Evolutionary conservation across 2,113 vertebrate genomes (phyloP), one percentile per base, ranked within the genome.

Genomic region (Aphyosemion australe): DNA sequence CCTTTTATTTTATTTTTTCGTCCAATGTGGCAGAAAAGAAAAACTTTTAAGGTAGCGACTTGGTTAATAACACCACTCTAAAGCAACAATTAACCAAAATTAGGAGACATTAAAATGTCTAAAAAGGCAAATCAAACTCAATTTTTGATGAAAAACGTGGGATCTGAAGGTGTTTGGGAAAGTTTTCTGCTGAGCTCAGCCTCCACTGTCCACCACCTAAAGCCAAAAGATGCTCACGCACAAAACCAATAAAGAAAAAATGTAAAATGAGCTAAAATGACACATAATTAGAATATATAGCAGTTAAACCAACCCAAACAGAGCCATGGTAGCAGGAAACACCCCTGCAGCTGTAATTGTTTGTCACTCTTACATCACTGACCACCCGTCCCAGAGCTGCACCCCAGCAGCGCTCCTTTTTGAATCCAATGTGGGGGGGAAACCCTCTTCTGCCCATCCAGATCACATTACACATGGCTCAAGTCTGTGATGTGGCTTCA

Each of bases 401-500:
- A 84, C 74, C 82, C 85, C 77, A 45, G 69, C 16, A 53, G 71
- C 41, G 72, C 82, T 82, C 72, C 74, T 41, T 71, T 26, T 69
- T 80, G 75, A 78, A 78, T 84, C 87, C 76, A 68, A 49, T 46
- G 42, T 47, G 67, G 58, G 67, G 61, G 69, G 74, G 62, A 76
- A 82, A 59, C 69, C 78, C 81, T 78, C 74, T 78, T 76, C 80
- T 74, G 75, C 67, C 84, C 61, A 32, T 78, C 77, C 74, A 65
- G 86, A 83, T 91, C 84, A 69, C 72, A 79, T 91, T 89, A 89
- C 88, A 80, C 83, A 81, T 69, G 68, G 62, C 70, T 41, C 64
- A 32, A 47, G 37, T 72, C 85, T 89, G 74, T 90, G 88, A 92
- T 91, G 90, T 90, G 91, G 88, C 84, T 88, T 68, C 61, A 74